Percentiles rank a stretch among this genome's conserved stretches.
Evolutionary conservation across 1,140 invertebrate species (phyloP).

Genomic region (Bombyx mori): DNA sequence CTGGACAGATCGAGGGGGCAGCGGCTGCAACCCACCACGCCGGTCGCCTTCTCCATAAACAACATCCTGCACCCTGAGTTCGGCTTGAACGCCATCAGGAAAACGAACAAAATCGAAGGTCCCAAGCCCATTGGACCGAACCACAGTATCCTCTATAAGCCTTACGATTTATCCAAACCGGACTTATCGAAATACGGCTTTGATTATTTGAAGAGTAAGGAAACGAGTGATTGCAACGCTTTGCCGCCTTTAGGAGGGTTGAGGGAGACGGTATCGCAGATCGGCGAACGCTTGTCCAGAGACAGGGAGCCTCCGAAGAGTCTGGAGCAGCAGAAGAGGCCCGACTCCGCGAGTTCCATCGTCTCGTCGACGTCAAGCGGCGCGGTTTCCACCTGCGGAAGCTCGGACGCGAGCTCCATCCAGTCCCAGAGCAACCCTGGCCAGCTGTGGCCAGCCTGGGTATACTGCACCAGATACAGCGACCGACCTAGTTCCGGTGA

Average conservation of each 20-base stretch:
- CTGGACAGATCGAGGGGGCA: constrained; percentile 28
- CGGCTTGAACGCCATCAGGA: constrained; percentile 53
- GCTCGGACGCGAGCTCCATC: constrained; percentile 69
- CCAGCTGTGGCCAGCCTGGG: constrained; percentile 92
- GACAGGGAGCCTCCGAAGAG: constrained; percentile 42
- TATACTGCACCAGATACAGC: constrained; percentile 97
- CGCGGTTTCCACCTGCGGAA: constrained; percentile 69
- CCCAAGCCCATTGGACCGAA: constrained; percentile 56
- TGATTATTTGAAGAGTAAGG: constrained; percentile 52
- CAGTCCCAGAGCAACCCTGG: constrained; percentile 49
- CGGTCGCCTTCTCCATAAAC: constrained; percentile 57
- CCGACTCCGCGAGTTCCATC: constrained; percentile 65
- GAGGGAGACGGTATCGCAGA: constrained; percentile 75
- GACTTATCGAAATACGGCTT: constrained; percentile 39
- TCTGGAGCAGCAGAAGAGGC: constrained; percentile 47
- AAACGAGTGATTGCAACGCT: constrained; percentile 31
- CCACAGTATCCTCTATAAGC: constrained; percentile 63
- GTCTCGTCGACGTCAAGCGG: constrained; percentile 63
- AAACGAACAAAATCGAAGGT: constrained; percentile 60
- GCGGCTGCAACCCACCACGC: constrained; percentile 29
- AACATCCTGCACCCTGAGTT: constrained; percentile 67
- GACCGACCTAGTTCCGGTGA: constrained; percentile 96
- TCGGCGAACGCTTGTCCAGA: constrained; percentile 62
- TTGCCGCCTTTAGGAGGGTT: constrained; percentile 73
- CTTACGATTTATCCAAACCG: constrained; percentile 57